Conservation (phyloP, 2,113 vertebrate genomes). For the Mus spicilegus region DNA sequence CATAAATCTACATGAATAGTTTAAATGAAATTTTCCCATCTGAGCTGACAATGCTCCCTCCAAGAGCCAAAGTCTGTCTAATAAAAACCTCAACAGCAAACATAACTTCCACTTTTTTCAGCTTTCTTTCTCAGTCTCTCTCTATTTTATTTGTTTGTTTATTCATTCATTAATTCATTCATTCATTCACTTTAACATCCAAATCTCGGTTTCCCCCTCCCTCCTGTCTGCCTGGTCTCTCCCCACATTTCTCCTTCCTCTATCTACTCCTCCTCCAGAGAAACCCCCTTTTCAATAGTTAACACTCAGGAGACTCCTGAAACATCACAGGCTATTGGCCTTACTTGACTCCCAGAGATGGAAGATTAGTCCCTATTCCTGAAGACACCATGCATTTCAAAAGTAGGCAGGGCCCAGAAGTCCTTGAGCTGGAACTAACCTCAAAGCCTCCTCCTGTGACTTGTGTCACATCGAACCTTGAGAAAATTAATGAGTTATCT, state of each 20-base stretch:
- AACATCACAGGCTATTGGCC: neutral
- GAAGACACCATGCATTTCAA: neutral
- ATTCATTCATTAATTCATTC: neutral
- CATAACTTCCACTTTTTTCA: neutral
- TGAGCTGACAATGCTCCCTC: neutral
- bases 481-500: conserved; percentile 36
- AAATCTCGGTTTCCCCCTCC: neutral
- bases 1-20: neutral
- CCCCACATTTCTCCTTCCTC: neutral
- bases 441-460: neutral
- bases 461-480: neutral
- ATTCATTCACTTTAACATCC: neutral
- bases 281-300: neutral
- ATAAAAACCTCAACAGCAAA: neutral
- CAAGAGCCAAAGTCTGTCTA: neutral
- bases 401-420: neutral
- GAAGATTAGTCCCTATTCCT: neutral
- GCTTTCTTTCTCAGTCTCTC: neutral
- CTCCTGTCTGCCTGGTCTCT: neutral
- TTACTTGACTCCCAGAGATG: neutral
- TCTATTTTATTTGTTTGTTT: neutral
- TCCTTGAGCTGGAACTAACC: neutral
- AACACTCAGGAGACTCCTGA: neutral
- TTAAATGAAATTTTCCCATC: neutral
- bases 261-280: neutral